A percentile compares a stretch with the other conserved stretches of the same genome.
phyloP scores from a whole-genome alignment of 2,797 vertebrate genomes.

The Notolabrus celidotus region DNA sequence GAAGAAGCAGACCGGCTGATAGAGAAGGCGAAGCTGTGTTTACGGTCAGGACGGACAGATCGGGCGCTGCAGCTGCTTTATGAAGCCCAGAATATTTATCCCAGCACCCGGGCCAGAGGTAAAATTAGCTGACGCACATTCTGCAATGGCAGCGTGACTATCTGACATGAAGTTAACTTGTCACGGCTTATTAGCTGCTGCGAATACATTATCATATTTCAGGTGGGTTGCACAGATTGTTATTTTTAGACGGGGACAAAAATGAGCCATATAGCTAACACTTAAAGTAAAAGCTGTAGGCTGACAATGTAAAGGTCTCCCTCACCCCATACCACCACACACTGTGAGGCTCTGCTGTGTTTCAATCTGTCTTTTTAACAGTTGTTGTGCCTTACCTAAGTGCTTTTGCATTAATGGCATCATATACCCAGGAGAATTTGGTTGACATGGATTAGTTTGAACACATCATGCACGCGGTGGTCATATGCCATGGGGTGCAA shows the following conservation, averaged over 20 bases:
- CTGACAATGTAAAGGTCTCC: constrained; percentile 14
- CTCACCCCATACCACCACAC: constrained; percentile 12
- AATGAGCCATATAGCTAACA: neutral
- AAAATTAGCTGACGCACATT: constrained; percentile 74
- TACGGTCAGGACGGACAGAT: constrained; percentile 85
- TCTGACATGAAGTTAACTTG: constrained; percentile 22
- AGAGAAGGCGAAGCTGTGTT: constrained; percentile 87
- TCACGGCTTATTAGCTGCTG: neutral
- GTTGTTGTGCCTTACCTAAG: neutral
- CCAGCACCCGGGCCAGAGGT: constrained; percentile 88
- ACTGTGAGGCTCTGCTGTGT: constrained; percentile 1
- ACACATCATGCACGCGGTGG: too few relatives aligned
- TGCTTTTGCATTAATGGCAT: neutral
- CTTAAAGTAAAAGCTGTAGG: neutral
- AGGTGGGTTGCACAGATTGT: neutral
- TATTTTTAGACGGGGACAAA: constrained; percentile 11
- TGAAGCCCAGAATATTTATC: constrained; percentile 85
- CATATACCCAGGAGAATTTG: neutral
- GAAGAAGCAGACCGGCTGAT: constrained; percentile 86
- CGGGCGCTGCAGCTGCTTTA: constrained; percentile 85
- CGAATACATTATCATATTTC: neutral
- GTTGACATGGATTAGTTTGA: neutral
- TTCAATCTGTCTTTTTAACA: neutral
- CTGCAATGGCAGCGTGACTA: constrained; percentile 31
- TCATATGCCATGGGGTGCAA: too few relatives aligned